Base-by-base conservation (phyloP, 1,140 invertebrate genomes). In the Fopius arisanus region DNA sequence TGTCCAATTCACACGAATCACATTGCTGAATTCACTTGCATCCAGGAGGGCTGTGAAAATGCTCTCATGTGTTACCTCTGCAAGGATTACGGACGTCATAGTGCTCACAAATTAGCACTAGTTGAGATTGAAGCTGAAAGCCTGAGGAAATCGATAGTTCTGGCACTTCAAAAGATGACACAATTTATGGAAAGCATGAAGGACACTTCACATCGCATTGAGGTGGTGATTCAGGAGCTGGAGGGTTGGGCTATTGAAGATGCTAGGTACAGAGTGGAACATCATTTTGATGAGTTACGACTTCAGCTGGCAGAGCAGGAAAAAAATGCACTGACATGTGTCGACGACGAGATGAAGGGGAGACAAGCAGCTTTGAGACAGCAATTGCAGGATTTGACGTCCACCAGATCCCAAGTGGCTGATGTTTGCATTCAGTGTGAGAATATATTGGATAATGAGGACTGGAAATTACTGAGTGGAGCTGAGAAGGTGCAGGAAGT, bases 1-100 rank as follows among this genome's bases (percentile, higher is more conserved):
- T 92, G 91, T 82, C 81, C 85, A 0, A 88, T 88, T 67, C 91
- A 92, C 77, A 87, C 89, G 0, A 89, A 89, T 43, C 90, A 92
- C 73, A 81, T 89, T 7, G 90, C 91, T 2, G 91, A 92, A 75
- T 92, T 92, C 82, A 89, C 90, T 19, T 92, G 91, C 72, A 83
- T 91, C 41, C 90, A 92, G 76, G 89, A 91, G 54, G 88, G 87
- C 21, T 92, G 91, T 78, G 85, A 89, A 72, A 84, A 82, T 67
- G 80, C 82, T 12, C 75, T 88, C 10, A 90, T 91, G 90, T 92
- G 91, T 76, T 92, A 91, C 78, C 87, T 92, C 14, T 92, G 91
- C 79, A 92, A 91, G 79, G 88, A 89, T 74, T 91, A 91, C 79
- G 90, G 91, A 14, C 82, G 89, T 59, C 90, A 91, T 77, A 89